Evolutionary conservation across 2,888 invertebrate species (phyloP).

Genomic region (Tethea ocularis): DNA sequence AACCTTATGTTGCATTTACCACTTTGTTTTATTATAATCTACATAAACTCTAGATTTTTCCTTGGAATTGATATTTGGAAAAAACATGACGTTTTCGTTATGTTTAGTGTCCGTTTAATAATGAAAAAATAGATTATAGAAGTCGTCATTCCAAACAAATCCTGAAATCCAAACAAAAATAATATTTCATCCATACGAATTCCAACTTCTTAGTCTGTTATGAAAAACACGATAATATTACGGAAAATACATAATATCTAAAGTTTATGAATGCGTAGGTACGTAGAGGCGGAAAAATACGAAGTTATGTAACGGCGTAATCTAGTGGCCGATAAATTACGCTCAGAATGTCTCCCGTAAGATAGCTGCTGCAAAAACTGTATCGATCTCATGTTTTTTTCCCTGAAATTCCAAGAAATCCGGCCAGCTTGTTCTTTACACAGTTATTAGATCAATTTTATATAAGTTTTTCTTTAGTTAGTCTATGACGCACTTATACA

Average conservation of each 20-base stretch:
- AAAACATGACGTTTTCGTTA: background rate
- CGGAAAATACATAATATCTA: background rate
- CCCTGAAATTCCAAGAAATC: constrained; percentile 18
- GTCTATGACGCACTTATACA: background rate
- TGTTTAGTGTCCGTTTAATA: too few species aligned
- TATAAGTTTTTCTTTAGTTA: background rate
- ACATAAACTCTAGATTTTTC: background rate
- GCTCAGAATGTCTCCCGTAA: constrained; percentile 7
- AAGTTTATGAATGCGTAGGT: background rate
- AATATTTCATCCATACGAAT: background rate
- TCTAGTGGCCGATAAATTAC: constrained; percentile 38
- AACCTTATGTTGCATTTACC: constrained; percentile 13
- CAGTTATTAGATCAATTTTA: background rate
- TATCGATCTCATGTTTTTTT: constrained; percentile 33
- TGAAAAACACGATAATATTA: background rate
- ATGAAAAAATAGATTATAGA: too few species aligned
- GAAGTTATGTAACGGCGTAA: constrained; percentile 31
- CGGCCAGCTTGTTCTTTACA: constrained; percentile 4
- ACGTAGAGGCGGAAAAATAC: constrained; percentile 18
- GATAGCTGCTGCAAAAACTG: constrained; percentile 27
- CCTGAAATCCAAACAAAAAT: too few species aligned
- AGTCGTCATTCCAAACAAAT: too few species aligned
- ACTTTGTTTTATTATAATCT: background rate
- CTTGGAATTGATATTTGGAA: background rate
- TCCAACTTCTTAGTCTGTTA: background rate